Evolutionary conservation across 2,113 vertebrate species (phyloP), one percentile per base, ranked within the genome.

Genomic region (Callipepla californica): DNA sequence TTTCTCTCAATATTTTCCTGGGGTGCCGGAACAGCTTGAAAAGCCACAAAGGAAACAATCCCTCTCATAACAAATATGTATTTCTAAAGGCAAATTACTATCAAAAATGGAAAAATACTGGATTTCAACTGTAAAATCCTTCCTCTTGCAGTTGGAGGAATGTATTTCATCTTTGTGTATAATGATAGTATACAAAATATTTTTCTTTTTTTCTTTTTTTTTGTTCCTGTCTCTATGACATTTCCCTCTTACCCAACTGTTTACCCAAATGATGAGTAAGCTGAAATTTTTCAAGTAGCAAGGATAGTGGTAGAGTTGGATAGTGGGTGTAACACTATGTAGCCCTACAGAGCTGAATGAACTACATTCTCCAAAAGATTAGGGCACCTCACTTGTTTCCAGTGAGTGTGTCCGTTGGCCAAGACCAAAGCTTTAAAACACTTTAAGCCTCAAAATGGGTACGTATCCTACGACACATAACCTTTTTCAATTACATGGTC

Each of bases 401-500:
- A 63, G 9, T 50, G 50, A 92, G 9, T 11, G 1, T 9, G 11
- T 44, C 50, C 45, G 87, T 61, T 59, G 19, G 45, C 51, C 74
- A 50, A 92, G 67, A 80, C 36, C 87, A 94, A 92, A 87, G 87
- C 50, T 62, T 18, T 73, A 21, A 47, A 38, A 34, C 18, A 48
- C 48, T 66, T 80, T 42, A 92, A 74, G 20, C 17, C 51, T 22
- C 11, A 1, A 80, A 86, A 88, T 9, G 32, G 47, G 32, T 55
- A 91, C 40, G 82, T 83, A 63, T 13, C 50, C 34, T 83, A 40
- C 13, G 63, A 22, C 51, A 95, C 80, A 57, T 30, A 47, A 80
- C 58, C 28, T 73, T 83, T 88, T 85, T 70, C 76, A 72, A 86
- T 83, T 80, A 90, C 26, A 20, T 77, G 55, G 67, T 88, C 63